Evolutionary conservation across 2,113 vertebrate genomes (phyloP).

Genomic region (Dicerorhinus sumatrensis): DNA sequence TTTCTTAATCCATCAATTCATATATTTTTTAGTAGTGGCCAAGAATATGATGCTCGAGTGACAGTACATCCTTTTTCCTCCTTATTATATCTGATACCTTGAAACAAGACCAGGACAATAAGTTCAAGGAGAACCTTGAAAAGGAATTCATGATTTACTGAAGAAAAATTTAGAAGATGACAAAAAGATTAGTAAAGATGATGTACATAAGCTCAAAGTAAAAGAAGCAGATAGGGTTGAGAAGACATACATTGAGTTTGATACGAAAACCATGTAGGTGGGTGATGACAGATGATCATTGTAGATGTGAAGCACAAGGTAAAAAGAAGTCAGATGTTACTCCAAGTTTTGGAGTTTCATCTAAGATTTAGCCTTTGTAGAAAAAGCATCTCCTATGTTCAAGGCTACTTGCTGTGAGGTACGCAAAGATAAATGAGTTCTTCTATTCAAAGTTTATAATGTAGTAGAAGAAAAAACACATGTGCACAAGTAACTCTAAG

Average conservation of each 20-base stretch:
- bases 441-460: not conserved
- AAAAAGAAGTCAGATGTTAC: not conserved
- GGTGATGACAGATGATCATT: not conserved
- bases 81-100: not conserved
- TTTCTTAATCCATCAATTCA: not conserved
- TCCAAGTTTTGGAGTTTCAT: not conserved
- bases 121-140: not conserved
- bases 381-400: not conserved
- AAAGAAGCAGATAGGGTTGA: not conserved
- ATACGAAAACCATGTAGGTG: not conserved
- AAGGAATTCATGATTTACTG: not conserved
- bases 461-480: not conserved
- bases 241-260: not conserved
- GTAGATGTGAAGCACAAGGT: not conserved
- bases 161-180: constrained; percentile 15
- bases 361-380: not conserved
- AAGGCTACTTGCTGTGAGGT: not conserved
- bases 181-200: not conserved
- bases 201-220: not conserved
- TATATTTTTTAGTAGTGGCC: not conserved
- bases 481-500: not conserved
- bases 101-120: not conserved
- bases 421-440: not conserved
- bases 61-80: not conserved
- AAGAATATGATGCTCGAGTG: not conserved